Conservation (phyloP, 2,888 invertebrate species). For the Tenthredo notha region DNA sequence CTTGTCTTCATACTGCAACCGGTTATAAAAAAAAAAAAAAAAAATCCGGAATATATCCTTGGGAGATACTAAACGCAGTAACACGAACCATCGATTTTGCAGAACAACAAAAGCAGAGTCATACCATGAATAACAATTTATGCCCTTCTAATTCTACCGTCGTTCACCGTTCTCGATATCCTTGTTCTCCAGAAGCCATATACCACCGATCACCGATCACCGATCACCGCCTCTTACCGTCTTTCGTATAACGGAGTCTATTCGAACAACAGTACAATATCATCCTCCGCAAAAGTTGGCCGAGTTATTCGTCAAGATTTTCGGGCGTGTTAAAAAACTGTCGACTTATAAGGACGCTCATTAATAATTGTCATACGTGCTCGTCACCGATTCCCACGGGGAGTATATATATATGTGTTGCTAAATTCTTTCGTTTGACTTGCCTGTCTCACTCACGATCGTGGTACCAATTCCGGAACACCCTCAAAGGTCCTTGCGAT, state of each 20-base stretch:
- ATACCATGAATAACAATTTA: neutral
- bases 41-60: neutral
- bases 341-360: slow-evolving; percentile 25
- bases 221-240: slow-evolving; percentile 30
- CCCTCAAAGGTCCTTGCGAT: neutral
- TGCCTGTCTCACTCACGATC: neutral
- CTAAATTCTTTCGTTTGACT: neutral
- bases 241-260: neutral
- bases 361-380: slow-evolving; percentile 34
- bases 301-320: neutral
- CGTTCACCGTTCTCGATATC: slow-evolving; percentile 8
- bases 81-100: slow-evolving; percentile 9
- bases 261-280: slow-evolving; percentile 18
- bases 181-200: slow-evolving; percentile 24
- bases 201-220: neutral
- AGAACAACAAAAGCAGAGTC: slow-evolving; percentile 10
- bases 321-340: slow-evolving; percentile 26
- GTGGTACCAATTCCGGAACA: neutral
- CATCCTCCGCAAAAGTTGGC: slow-evolving; percentile 42
- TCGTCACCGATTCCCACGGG: slow-evolving; percentile 19
- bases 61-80: neutral
- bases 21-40: neutral
- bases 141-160: slow-evolving; percentile 26
- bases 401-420: neutral
- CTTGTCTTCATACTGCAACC: neutral